Percentiles rank a stretch among this genome's conserved stretches.
phyloP scores from a whole-genome alignment of 2,113 vertebrate species.

The Emberiza fucata region DNA sequence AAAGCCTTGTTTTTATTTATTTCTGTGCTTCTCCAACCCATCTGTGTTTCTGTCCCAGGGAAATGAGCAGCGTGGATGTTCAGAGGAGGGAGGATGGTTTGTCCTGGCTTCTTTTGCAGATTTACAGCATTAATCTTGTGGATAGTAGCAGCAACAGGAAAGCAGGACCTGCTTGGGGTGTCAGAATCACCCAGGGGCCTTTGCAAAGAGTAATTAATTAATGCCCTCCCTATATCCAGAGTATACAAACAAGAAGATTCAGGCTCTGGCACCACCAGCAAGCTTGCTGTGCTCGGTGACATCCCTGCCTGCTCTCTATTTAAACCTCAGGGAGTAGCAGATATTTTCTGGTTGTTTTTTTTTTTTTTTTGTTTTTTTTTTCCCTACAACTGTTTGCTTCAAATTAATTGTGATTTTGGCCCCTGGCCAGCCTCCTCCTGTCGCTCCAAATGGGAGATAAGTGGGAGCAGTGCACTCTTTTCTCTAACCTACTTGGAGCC shows the following conservation, averaged over 20 bases:
- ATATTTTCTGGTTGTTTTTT: not conserved
- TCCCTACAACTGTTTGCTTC: not conserved
- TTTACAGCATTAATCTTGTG: not conserved
- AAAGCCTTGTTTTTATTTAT: not conserved
- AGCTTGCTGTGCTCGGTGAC: not conserved
- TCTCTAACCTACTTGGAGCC: not conserved
- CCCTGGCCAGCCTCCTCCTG: not conserved
- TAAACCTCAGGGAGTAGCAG: not conserved
- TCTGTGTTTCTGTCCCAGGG: fast-evolving
- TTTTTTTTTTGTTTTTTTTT: not conserved
- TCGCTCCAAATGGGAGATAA: not conserved
- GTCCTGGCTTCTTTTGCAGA: not conserved
- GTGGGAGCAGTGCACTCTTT: not conserved
- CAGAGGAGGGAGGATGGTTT: not conserved
- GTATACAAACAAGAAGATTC: not conserved
- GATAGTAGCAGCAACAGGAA: not conserved
- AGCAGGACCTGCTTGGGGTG: not conserved
- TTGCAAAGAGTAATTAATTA: not conserved
- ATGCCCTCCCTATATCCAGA: not conserved
- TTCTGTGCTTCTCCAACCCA: not conserved
- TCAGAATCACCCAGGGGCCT: not conserved
- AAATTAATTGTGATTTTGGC: not conserved
- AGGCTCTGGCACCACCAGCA: not conserved
- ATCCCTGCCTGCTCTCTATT: not conserved
- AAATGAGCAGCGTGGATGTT: not conserved